These are phyloP conservation scores for Varanus salvator DNA, from an alignment of 2,113 vertebrate species.

Conservation along the genomic window DNA sequence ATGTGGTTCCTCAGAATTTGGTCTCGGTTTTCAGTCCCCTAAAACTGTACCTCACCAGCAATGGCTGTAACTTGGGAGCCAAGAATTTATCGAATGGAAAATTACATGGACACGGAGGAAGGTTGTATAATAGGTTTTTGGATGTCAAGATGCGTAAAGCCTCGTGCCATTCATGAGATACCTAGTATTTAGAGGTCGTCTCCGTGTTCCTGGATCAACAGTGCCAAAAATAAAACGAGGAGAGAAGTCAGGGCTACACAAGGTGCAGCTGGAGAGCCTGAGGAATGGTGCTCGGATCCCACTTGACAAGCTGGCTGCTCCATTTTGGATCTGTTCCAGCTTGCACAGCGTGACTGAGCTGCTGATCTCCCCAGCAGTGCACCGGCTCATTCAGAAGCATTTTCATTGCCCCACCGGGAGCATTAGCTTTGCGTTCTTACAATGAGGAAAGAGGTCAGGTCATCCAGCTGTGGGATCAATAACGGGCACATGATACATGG, in stretches of 20 bases:
- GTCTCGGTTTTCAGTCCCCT: background rate
- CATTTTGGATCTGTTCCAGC: background rate
- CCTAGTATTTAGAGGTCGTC: conserved; percentile 42
- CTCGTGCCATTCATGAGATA: conserved; percentile 49
- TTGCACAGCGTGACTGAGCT: background rate
- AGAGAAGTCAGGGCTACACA: background rate
- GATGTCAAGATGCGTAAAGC: conserved; percentile 51
- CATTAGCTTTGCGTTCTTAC: background rate
- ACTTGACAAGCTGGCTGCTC: background rate
- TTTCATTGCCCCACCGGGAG: background rate
- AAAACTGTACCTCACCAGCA: background rate
- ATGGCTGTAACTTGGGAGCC: conserved; percentile 23
- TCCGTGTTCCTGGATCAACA: background rate
- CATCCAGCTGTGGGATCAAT: too few species aligned
- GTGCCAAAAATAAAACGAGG: conserved; percentile 10
- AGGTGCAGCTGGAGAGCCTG: background rate
- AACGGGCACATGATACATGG: too few species aligned
- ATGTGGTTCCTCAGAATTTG: background rate
- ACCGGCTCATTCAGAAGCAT: rapidly evolving
- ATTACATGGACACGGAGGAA: conserved; percentile 16
- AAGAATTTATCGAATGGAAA: conserved; percentile 49
- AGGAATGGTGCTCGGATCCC: background rate
- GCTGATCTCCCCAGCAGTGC: background rate
- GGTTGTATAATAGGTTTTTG: conserved; percentile 49
- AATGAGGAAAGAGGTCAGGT: background rate